These are phyloP conservation scores for Semaprochilodus insignis DNA, from an alignment of 2,797 vertebrate species.

Conservation along the genomic window DNA sequence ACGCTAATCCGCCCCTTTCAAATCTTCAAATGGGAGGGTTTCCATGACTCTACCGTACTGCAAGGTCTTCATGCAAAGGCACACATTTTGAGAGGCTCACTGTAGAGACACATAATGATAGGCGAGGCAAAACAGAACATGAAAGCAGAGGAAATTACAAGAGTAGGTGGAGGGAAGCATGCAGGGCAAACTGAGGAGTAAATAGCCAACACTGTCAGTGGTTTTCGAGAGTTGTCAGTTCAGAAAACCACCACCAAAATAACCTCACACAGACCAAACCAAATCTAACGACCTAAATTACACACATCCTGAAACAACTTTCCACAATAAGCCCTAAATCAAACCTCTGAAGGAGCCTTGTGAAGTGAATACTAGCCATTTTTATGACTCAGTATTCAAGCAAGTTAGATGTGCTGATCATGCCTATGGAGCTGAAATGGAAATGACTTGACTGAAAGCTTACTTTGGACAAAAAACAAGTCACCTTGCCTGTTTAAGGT, in stretches of 20 bases:
- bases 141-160: constrained; percentile 13
- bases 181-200: not conserved
- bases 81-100: constrained; percentile 9
- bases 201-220: constrained; percentile 7
- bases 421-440: not conserved
- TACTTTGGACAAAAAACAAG: no score
- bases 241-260: constrained; percentile 40
- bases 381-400: not conserved
- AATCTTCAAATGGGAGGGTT: constrained; percentile 26
- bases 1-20: constrained; percentile 11
- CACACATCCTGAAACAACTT: constrained; percentile 26
- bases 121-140: constrained; percentile 17
- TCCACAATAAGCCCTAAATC: not conserved
- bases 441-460: not conserved
- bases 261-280: constrained; percentile 18
- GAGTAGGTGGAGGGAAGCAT: constrained; percentile 23
- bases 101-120: constrained; percentile 15
- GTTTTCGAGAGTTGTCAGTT: constrained; percentile 38
- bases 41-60: constrained; percentile 7
- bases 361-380: not conserved
- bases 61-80: not conserved
- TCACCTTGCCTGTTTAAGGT: no score
- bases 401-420: not conserved
- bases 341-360: not conserved
- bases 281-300: constrained; percentile 33